Evolutionary conservation across 2,113 vertebrate genomes (phyloP).

Genomic region (Leptosomus discolor): DNA sequence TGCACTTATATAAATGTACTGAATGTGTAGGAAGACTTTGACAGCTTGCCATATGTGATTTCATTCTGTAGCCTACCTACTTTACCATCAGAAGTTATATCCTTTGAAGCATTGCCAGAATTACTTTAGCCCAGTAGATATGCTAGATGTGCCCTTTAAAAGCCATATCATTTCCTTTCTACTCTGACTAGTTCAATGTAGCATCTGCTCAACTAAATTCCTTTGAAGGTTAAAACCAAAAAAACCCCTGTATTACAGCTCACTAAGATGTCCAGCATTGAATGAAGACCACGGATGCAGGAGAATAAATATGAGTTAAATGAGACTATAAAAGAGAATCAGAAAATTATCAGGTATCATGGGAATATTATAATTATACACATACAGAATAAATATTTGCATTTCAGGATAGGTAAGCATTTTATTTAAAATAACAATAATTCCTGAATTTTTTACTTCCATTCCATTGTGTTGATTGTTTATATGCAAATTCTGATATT

Average conservation of each 20-base stretch:
- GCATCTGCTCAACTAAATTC: conserved; percentile 82
- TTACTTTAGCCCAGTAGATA: conserved; percentile 81
- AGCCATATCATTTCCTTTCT: conserved; percentile 80
- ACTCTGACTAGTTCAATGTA: conserved; percentile 77
- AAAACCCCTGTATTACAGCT: conserved; percentile 25
- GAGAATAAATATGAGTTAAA: conserved; percentile 21
- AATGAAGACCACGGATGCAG: conserved; percentile 31
- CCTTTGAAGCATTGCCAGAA: conserved; percentile 86
- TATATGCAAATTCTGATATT: conserved; percentile 64
- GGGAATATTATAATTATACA: conserved; percentile 43
- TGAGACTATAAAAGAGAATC: background rate
- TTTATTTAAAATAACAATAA: conserved; percentile 61
- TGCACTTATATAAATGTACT: conserved; percentile 96
- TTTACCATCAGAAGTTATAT: conserved; percentile 88
- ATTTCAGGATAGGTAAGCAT: conserved; percentile 44
- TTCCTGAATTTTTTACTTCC: conserved; percentile 13
- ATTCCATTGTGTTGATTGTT: conserved; percentile 61
- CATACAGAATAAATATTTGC: conserved; percentile 44
- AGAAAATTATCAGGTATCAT: background rate
- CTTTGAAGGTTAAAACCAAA: conserved; percentile 82
- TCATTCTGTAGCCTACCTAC: conserved; percentile 91
- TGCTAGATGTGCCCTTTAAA: conserved; percentile 84
- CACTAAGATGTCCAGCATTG: conserved; percentile 34
- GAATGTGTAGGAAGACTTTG: conserved; percentile 87
- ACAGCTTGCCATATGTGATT: conserved; percentile 92